These are phyloP conservation scores for Bombus haemorrhoidalis DNA, from an alignment of 1,140 invertebrate species.

Conservation along the genomic window DNA sequence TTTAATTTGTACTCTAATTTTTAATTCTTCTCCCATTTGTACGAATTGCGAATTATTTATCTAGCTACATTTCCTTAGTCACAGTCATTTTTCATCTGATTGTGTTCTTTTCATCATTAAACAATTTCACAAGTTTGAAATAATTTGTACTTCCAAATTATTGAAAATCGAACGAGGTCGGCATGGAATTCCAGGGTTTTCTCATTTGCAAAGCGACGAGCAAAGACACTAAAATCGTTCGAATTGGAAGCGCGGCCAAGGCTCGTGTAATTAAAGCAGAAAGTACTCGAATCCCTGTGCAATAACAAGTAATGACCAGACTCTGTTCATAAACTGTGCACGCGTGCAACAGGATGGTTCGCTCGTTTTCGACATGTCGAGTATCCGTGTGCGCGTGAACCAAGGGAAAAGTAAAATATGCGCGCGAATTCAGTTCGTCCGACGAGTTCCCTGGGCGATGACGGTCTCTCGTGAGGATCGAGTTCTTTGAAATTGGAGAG, in stretches of 20 bases:
- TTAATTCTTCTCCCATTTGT: not conserved
- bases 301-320: constrained; percentile 7
- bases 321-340: not conserved
- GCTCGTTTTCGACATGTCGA: not conserved
- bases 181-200: not conserved
- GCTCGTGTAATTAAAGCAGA: constrained; percentile 32
- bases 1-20: not conserved
- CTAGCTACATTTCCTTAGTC: no score
- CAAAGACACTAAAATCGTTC: not conserved
- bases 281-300: constrained; percentile 30
- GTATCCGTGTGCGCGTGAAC: not conserved
- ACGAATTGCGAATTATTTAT: not conserved
- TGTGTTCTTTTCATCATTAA: no score
- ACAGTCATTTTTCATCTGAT: not conserved
- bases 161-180: not conserved
- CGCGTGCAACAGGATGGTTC: no score
- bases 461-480: not conserved
- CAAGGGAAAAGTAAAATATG: constrained; percentile 26
- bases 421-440: not conserved
- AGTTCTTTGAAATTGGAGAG: not conserved
- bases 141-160: not conserved
- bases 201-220: not conserved
- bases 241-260: not conserved
- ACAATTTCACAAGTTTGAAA: not conserved
- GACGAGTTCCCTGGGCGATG: not conserved